These are phyloP conservation scores for Proteles cristata DNA, from an alignment of 2,113 vertebrate genomes.

Conservation along the genomic window DNA sequence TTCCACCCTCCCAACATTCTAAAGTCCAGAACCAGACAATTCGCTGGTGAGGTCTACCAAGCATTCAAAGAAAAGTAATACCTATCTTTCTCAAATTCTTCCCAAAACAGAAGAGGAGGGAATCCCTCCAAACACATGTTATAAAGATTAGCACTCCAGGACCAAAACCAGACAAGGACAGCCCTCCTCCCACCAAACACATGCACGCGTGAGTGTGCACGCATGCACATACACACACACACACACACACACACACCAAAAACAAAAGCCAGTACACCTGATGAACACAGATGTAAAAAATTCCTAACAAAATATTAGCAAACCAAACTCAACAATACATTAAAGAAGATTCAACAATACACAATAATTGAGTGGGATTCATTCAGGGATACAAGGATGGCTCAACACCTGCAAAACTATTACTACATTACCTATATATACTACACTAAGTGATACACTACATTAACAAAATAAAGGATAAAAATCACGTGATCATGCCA, in stretches of 20 bases:
- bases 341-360: neutral
- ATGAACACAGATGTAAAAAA: neutral
- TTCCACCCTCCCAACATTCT: neutral
- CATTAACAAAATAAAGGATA: neutral
- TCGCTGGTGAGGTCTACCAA: neutral
- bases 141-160: neutral
- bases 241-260: too few species aligned
- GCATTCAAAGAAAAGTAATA: neutral
- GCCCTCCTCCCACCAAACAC: neutral
- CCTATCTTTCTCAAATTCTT: neutral
- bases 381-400: neutral
- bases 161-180: neutral
- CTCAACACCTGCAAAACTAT: neutral
- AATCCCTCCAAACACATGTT: neutral
- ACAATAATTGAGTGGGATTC: neutral
- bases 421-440: neutral
- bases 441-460: neutral
- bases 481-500: neutral
- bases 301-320: neutral
- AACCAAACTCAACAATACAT: neutral
- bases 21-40: neutral
- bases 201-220: too few species aligned
- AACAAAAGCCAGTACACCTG: neutral
- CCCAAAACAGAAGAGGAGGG: neutral
- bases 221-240: too few species aligned